These are phyloP conservation scores for Heteromurus nitidus DNA, from an alignment of 2,888 invertebrate genomes.

Conservation along the genomic window DNA sequence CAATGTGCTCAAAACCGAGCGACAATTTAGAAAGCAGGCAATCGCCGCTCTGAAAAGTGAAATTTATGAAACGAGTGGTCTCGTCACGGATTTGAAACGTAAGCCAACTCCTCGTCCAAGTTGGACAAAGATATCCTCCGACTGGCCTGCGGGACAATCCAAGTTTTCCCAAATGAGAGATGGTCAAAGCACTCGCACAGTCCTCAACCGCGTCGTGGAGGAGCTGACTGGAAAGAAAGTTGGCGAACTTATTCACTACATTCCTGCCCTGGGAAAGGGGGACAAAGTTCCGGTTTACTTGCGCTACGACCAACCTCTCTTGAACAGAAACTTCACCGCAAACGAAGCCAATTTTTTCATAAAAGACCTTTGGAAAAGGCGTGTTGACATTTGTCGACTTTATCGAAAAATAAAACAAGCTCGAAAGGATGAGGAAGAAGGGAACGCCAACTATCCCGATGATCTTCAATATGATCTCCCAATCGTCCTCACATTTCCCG, in stretches of 20 bases:
- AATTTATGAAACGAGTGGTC: constrained; percentile 42
- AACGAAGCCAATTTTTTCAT: constrained; percentile 14
- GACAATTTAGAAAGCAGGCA: constrained; percentile 20
- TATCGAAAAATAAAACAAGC: constrained; percentile 42
- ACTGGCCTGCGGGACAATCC: constrained; percentile 25
- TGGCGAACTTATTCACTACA: constrained; percentile 23
- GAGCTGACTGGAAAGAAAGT: constrained; percentile 46
- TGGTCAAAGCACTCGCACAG: constrained; percentile 38
- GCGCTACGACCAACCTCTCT: constrained; percentile 37
- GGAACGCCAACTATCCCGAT: constrained; percentile 33
- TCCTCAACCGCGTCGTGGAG: constrained; percentile 44
- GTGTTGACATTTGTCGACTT: not conserved
- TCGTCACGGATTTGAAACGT: constrained; percentile 33
- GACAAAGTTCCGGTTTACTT: constrained; percentile 28
- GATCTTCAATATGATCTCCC: constrained; percentile 47
- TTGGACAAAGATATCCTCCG: constrained; percentile 44
- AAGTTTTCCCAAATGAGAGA: constrained; percentile 37
- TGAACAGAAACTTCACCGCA: constrained; percentile 16
- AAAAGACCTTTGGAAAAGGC: constrained; percentile 41
- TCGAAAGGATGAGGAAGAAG: constrained; percentile 46
- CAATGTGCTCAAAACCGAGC: constrained; percentile 36
- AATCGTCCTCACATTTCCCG: constrained; percentile 16
- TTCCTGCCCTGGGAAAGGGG: constrained; percentile 18
- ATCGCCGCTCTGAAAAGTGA: constrained; percentile 43
- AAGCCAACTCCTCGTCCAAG: constrained; percentile 51